Evolutionary conservation across 2,113 vertebrate species (phyloP), one percentile per base, ranked within the genome.

Genomic region (Chaetodon auriga): DNA sequence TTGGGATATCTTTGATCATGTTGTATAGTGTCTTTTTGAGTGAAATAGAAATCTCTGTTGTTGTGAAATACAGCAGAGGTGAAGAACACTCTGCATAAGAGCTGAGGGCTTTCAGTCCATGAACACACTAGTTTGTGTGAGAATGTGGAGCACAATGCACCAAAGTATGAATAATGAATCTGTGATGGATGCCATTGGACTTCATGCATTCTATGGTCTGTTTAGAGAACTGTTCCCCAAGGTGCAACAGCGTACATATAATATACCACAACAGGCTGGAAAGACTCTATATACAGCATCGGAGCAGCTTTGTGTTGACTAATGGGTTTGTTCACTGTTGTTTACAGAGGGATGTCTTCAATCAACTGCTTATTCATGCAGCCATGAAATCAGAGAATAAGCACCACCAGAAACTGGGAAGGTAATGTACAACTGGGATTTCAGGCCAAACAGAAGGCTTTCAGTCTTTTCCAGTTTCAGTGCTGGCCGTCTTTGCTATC

Each of bases 311-410:
- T 46, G n/a, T 84, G 53, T 84, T 77, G 53, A 68, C 80, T 82
- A 82, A 87, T 64, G 62, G 30, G 2, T 73, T 77, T 68, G 63
- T 90, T 54, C 55, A 25, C 36, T 86, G 62, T 84, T 78, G 75
- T 79, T 90, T 92, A 12, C 94, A 99, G 98, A 97, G 98, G 83
- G 98, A 99, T 12, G 0, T 99, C 92, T 98, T 99, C 95, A 97
- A 85, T 91, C 97, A 96, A 84, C 77, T 99, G 12, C 68, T 99
- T 53, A 96, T 99, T 80, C 97, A 98, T 12, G 96, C 97, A 0
- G 96, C 97, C 70, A 86, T 99, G 63, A 97, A 96, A 73, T 97
- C 97, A 0, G 93, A 96, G 35, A 95, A 95, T 2, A 93, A 93
- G 41, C 72, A 78, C 57, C 95, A 97, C 85, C 94, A 73, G 85